Evolutionary conservation across 2,113 vertebrate species (phyloP), one percentile per base, ranked within the genome.

Genomic region (Suricata suricatta): DNA sequence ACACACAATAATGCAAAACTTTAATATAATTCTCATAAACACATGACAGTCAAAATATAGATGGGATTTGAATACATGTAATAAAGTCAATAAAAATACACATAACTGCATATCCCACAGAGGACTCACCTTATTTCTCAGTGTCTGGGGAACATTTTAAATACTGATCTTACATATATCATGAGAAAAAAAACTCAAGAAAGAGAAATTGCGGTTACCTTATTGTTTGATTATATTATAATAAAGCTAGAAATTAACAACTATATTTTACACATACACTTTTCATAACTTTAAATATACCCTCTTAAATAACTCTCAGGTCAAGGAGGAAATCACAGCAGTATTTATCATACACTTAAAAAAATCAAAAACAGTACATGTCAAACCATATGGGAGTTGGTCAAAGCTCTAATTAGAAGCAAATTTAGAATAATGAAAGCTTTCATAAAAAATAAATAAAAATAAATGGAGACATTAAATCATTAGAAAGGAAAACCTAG

Each of bases 11-110:
- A 93, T 60, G 6, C 25, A 96, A 93, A 97, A 79, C 10, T 97
- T 92, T 92, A 95, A 93, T 88, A 71, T n/a, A 96, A 71, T 93
- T 84, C 60, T 89, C 29, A 29, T 88, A 97, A 95, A 4, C 80
- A 95, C 27, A 95, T 29, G 25, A 94, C 15, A 66, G n/a, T 63
- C 25, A 85, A 91, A 95, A 85, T 63, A 81, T 27, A 64, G 33
- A 92, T 16, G 8, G 14, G 27, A 68, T 77, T 3, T 66, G n/a
- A 93, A 69, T n/a, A 44, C 21, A 83, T 66, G 11, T 29, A 87
- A 93, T 85, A 74, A 84, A 84, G 14, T 12, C 35, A 92, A 41
- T 54, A 76, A 87, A 52, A 74, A 96, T 50, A 96, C 3, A 33
- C 2, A 79, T 10, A 79, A 94, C 52, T 64, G 7, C 60, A 81